Evolutionary conservation across 2,797 vertebrate genomes (phyloP).

Genomic region (Dryobates pubescens): DNA sequence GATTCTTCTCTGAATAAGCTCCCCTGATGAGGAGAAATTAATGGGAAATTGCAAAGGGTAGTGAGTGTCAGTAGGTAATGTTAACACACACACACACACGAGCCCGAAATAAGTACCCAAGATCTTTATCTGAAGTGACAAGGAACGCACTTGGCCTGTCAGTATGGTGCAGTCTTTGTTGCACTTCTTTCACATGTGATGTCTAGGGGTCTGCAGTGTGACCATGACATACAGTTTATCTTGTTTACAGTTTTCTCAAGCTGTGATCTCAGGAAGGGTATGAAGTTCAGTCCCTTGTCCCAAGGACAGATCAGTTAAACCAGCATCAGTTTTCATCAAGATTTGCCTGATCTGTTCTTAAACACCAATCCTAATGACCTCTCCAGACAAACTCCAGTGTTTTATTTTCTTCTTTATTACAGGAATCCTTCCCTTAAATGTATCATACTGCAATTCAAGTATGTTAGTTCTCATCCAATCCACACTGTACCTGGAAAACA

Average conservation of each 20-base stretch:
- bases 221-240: background rate
- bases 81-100: background rate
- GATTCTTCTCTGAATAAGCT: background rate
- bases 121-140: background rate
- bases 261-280: background rate
- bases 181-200: background rate
- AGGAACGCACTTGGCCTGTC: background rate
- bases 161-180: background rate
- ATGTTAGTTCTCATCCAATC: background rate
- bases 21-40: background rate
- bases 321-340: background rate
- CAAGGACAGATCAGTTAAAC: background rate
- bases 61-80: background rate
- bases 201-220: background rate
- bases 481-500: background rate
- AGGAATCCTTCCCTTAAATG: background rate
- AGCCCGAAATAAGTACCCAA: background rate
- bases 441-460: background rate
- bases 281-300: background rate
- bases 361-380: background rate
- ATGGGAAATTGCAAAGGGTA: background rate
- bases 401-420: conserved; percentile 14
- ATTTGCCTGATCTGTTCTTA: conserved; percentile 17
- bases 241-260: conserved; percentile 7
- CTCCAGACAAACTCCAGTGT: background rate